Evolutionary conservation across 1,140 invertebrate genomes (phyloP), one percentile per base, ranked within the genome.

Genomic region (Chionoecetes opilio): DNA sequence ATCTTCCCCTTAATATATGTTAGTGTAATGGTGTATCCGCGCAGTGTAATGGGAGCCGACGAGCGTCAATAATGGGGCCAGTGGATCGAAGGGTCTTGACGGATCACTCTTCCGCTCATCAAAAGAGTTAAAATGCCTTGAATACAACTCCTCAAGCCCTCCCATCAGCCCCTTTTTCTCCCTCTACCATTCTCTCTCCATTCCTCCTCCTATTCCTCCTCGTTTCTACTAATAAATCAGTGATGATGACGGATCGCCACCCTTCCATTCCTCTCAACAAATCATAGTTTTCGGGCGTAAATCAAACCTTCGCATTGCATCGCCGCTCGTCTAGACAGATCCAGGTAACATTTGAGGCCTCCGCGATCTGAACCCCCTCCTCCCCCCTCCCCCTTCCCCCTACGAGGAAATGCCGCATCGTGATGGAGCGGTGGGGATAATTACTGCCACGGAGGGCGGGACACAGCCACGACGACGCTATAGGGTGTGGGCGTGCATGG

Each of bases 1-100:
- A 93, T 93, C 92, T 46, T n/a, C 41, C 37, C 37, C 34, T 93
- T 86, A n/a, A 93, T 93, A 93, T 93, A 93, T 93, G 92, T 93
- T 86, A 86, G 92, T 93, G 37, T 93, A 93, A 93, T 93, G 53
- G 82, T 29, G 63, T 37, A n/a, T 46, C 84, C 38, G 84, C 11
- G 84, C 37, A 17, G 26, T n/a, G 34, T 87, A 93, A 93, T 86
- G 82, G 21, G 41, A 93, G 84, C 5, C 29, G 92, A 0, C 29
- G 88, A 46, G 37, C 34, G 35, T n/a, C 29, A 46, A 38, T 41
- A 38, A 41, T 90, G 88, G 37, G 17, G 21, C 86, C 2, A 3
- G 86, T 17, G 37, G 32, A 92, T 29, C 31, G 38, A 46, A 85
- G 82, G 84, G 84, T 93, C 92, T 63, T 93, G 92, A 93, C 92